Evolutionary conservation across 2,888 invertebrate genomes (phyloP), one percentile per base, ranked within the genome.

Genomic region (Candidula unifasciata): DNA sequence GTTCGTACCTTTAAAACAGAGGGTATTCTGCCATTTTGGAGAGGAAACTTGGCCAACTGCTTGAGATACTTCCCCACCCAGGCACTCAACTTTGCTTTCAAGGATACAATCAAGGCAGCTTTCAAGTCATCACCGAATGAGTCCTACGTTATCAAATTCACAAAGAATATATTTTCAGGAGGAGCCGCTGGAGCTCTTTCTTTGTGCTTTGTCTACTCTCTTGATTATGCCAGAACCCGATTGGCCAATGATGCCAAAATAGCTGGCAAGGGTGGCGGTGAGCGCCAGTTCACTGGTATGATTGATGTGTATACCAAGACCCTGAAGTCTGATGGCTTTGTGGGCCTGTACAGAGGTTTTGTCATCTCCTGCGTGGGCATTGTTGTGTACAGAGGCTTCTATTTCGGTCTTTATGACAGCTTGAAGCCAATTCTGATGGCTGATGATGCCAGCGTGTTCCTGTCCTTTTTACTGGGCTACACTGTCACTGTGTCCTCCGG

Each of bases 41-140:
- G 98, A 93, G 98, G 98, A 91, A 98, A 98, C 94, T 93, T 97
- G 86, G 98, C 98, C 89, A 98, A 98, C 94, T 98, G 98, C 52
- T 68, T 79, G 93, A 81, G 98, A 76, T 94, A 94, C 88, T 94
- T 94, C 89, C 94, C 94, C n/a, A 93, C 94, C 24, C 94, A 94
- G 87, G 94, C 94, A 16, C 89, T 94, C 69, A 94, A 94, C 90
- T 94, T 94, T 87, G 94, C 94, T 64, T 93, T 94, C 89, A 93
- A 94, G 94, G 98, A 98, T 94, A 96, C 97, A 91, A 97, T 97
- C 95, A 97, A 98, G 95, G 94, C 95, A 90, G 90, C 97, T 80
- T 98, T 99, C 94, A 93, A 93, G 83, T 78, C 88, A 57, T 88
- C 86, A 54, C 92, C 91, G 80, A 87, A 85, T 18, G 93, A 93